A percentile compares a stretch with the other conserved stretches of the same genome.
These are phyloP conservation scores for Eudyptes chrysolophus DNA, from an alignment of 2,113 vertebrate genomes.

Conservation along the genomic window DNA sequence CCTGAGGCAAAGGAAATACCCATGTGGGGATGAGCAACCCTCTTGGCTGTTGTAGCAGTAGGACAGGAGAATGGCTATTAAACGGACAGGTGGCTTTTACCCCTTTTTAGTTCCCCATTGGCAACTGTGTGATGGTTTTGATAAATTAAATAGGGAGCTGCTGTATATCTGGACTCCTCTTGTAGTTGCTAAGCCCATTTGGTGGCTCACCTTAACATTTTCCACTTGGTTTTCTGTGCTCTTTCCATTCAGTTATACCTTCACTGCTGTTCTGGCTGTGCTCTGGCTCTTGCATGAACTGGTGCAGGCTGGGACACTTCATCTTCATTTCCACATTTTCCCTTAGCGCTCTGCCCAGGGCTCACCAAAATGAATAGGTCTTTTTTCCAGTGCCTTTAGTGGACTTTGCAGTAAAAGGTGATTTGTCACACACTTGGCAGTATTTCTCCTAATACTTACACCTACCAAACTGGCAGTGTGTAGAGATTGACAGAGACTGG, in stretches of 20 bases:
- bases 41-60: background rate
- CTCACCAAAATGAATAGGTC: background rate
- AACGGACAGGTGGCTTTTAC: background rate
- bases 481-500: background rate
- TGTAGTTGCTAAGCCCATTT: background rate
- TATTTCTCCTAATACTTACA: background rate
- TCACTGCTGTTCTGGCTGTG: background rate
- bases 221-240: background rate
- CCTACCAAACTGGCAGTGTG: background rate
- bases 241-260: background rate
- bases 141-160: background rate
- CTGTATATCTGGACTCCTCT: background rate
- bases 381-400: background rate
- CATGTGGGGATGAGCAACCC: background rate
- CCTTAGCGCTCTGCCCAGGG: background rate
- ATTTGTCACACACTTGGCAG: background rate
- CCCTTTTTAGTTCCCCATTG: background rate
- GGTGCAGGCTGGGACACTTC: background rate
- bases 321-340: background rate
- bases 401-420: background rate
- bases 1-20: background rate
- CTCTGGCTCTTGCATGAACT: background rate
- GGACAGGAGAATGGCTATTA: background rate
- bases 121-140: background rate
- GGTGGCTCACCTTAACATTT: background rate